These are phyloP conservation scores for Hoplias malabaricus DNA, from an alignment of 2,113 vertebrate species.

Conservation along the genomic window DNA sequence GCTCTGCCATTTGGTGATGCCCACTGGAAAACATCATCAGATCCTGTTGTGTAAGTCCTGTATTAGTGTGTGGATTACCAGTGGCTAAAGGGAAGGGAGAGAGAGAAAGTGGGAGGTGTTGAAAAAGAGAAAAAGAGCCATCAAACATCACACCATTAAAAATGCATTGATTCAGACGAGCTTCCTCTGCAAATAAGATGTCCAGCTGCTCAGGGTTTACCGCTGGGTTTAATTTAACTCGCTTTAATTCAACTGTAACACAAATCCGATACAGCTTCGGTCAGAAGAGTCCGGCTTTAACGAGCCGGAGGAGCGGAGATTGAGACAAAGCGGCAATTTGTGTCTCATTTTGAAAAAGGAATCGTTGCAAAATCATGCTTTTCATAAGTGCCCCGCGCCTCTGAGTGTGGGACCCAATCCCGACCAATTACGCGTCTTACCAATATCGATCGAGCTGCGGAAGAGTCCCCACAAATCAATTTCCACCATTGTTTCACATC, in stretches of 20 bases:
- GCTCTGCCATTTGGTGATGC: too few species aligned
- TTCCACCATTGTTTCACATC: constrained; percentile 42
- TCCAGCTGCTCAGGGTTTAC: background rate
- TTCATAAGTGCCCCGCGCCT: constrained; percentile 28
- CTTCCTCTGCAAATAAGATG: constrained; percentile 2
- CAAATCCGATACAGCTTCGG: constrained; percentile 34
- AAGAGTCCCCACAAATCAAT: constrained; percentile 44
- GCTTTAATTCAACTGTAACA: constrained; percentile 16
- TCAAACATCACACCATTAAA: background rate
- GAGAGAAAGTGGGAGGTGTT: background rate
- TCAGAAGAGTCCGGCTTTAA: constrained; percentile 14
- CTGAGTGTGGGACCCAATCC: constrained; percentile 21
- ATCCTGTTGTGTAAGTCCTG: too few species aligned
- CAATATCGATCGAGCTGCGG: constrained; percentile 44
- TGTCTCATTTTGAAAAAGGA: background rate
- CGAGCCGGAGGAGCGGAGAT: constrained; percentile 12
- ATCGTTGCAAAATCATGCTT: background rate
- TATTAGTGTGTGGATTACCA: too few species aligned
- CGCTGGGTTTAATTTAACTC: constrained; percentile 24
- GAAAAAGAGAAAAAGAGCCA: background rate
- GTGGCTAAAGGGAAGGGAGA: constrained; percentile 14
- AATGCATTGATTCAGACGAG: background rate
- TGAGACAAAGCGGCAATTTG: background rate
- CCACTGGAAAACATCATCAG: too few species aligned
- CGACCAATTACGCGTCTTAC: constrained; percentile 48